Percentiles rank a stretch among this genome's conserved stretches.
phyloP scores from a whole-genome alignment of 1,140 invertebrate genomes.

The Phenacoccus solenopsis region DNA sequence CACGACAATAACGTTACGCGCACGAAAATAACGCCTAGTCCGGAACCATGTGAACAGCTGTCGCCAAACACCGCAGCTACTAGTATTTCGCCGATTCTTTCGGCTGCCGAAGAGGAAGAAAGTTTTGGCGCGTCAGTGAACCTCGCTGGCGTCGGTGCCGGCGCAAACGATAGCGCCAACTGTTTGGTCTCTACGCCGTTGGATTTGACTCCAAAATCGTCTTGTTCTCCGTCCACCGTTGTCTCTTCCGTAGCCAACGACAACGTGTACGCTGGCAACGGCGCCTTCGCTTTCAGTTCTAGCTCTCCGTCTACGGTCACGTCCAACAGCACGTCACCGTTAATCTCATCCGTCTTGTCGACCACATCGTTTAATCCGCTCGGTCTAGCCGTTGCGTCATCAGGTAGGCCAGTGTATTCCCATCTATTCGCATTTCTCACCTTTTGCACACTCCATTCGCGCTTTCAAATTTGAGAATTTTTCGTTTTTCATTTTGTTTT shows the following conservation, averaged over 20 bases:
- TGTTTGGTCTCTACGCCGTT: slow-evolving; percentile 38
- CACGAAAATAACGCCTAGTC: slow-evolving; percentile 16
- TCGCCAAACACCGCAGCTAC: slow-evolving; percentile 28
- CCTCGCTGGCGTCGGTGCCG: slow-evolving; percentile 29
- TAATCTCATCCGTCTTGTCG: slow-evolving; percentile 54
- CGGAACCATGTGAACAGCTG: not conserved
- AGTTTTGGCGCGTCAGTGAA: not conserved
- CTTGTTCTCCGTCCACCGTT: slow-evolving; percentile 25
- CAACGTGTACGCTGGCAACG: slow-evolving; percentile 23
- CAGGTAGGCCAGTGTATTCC: not conserved
- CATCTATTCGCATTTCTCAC: not conserved
- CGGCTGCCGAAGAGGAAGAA: slow-evolving; percentile 27
- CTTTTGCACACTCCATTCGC: not conserved
- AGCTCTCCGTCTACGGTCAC: slow-evolving; percentile 40
- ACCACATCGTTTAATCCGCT: slow-evolving; percentile 1
- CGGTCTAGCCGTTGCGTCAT: slow-evolving; percentile 5
- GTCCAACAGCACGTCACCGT: slow-evolving; percentile 39
- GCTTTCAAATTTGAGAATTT: not conserved
- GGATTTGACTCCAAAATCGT: slow-evolving; percentile 42
- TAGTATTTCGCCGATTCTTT: slow-evolving; percentile 24
- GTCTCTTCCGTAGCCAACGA: slow-evolving; percentile 26
- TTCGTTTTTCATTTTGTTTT: not conserved
- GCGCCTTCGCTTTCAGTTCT: slow-evolving; percentile 45
- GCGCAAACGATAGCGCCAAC: slow-evolving; percentile 33
- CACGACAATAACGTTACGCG: slow-evolving; percentile 39